A percentile compares a stretch with the other conserved stretches of the same genome.
Conservation (phyloP, 2,888 invertebrate species). For the Ennomos erosarius region DNA sequence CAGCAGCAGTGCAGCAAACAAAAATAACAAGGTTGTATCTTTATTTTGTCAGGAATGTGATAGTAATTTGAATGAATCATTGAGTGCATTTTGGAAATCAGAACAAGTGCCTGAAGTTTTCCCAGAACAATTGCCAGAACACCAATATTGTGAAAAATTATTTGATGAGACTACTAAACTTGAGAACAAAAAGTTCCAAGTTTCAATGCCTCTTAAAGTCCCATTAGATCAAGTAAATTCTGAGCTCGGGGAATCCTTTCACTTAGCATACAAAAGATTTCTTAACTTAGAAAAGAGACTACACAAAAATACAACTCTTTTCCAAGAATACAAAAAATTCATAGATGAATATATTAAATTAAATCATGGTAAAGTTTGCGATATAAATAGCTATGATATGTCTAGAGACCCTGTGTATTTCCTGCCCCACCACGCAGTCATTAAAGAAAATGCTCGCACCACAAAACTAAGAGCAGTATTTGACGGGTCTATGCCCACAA, state of each 20-base stretch:
- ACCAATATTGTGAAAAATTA: no score
- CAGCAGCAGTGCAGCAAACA: no score
- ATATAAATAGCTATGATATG: conserved; percentile 26
- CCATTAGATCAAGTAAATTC: not conserved
- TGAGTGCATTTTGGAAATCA: no score
- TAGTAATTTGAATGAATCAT: no score
- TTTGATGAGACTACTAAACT: no score
- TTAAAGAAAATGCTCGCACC: conserved; percentile 25
- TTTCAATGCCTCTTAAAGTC: conserved; percentile 2
- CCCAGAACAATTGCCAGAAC: no score
- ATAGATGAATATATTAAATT: conserved; percentile 21
- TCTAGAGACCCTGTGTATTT: conserved; percentile 31
- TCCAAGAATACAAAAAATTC: conserved; percentile 19
- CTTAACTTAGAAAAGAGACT: no score
- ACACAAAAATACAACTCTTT: no score
- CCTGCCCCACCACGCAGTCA: conserved; percentile 32
- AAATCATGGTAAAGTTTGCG: conserved; percentile 22
- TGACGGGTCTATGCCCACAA: conserved; percentile 23
- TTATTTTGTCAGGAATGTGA: no score
- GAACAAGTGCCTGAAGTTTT: no score
- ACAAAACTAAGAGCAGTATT: conserved; percentile 31
- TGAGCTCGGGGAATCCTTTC: conserved; percentile 3
- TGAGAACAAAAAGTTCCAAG: conserved; percentile 2
- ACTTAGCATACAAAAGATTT: conserved; percentile 1
- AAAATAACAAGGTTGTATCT: no score